Evolutionary conservation across 1,140 invertebrate species (phyloP), one percentile per base, ranked within the genome.

Genomic region (Semibalanus balanoides): DNA sequence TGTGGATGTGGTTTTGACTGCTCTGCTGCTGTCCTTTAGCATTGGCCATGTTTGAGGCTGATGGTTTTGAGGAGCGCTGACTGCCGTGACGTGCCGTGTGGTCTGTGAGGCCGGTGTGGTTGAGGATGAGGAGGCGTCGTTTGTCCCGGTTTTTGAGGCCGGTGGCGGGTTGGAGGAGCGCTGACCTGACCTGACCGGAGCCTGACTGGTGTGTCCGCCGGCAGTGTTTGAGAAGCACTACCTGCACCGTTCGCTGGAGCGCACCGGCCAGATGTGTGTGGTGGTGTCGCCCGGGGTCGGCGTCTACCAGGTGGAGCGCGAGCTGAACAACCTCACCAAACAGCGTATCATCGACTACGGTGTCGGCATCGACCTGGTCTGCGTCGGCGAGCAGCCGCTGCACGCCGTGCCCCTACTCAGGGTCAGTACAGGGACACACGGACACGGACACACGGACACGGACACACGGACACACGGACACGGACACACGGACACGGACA

Each of bases 221-320:
- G n/a, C 82, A 95, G 93, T 98, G 0, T 99, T 99, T 86, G 97
- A 99, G 83, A 97, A 97, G 83, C 97, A 99, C 84, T 98, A 97
- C 83, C 83, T 98, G 76, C 97, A 99, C 84, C 87, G 97, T 78
- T 97, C 95, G 83, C 98, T 99, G 74, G 97, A 99, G 83, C 88
- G 97, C 74, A 99, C 97, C 22, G 97, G 97, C 14, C 97, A 99
- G 82, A 86, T 99, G 28, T 96, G 94, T 74, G 95, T 99, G 25
- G 96, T 99, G 0, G 94, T 99, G 27, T 98, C 97, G 27, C 96
- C 97, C 0, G 97, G 97, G 19, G 95, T 98, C 35, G 97, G 97
- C 14, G 96, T 99, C 0, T 95, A 95, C 83, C 95, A 99, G 85
- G 97, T 99, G 0, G 96, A 99, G 83, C 87, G 96, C 79, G 95